Conservation (phyloP, 2,888 invertebrate genomes). For the Julus scandinavius region DNA sequence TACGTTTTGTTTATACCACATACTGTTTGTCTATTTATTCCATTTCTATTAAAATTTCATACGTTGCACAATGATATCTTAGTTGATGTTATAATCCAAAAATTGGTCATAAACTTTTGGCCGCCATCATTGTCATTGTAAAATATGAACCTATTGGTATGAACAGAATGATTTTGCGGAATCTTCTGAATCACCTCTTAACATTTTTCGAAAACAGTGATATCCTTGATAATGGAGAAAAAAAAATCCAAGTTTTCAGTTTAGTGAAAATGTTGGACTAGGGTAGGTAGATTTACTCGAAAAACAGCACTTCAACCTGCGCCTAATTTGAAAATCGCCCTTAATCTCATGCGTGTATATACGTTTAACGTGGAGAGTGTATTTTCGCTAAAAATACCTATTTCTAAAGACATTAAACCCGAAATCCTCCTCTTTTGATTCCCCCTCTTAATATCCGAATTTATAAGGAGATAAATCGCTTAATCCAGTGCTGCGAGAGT, state of each 20-base stretch:
- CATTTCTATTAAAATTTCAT: too few relatives aligned
- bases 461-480: conserved; percentile 45
- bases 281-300: not conserved
- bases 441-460: conserved; percentile 27
- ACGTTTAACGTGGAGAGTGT: not conserved
- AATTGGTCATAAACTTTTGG: too few relatives aligned
- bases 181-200: too few relatives aligned
- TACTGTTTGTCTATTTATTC: too few relatives aligned
- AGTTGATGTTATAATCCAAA: too few relatives aligned
- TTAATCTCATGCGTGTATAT: not conserved
- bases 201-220: too few relatives aligned
- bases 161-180: too few relatives aligned
- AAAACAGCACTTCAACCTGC: not conserved
- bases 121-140: too few relatives aligned
- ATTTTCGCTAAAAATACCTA: not conserved
- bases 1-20: too few relatives aligned
- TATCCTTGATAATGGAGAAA: not conserved
- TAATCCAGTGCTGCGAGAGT: conserved; percentile 38
- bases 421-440: conserved; percentile 31
- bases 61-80: too few relatives aligned
- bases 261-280: not conserved
- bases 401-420: not conserved
- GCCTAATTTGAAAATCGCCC: not conserved
- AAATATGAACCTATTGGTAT: too few relatives aligned
- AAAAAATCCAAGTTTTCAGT: not conserved